Evolutionary conservation across 2,888 invertebrate genomes (phyloP).

Genomic region (Polylopha cassiicola): DNA sequence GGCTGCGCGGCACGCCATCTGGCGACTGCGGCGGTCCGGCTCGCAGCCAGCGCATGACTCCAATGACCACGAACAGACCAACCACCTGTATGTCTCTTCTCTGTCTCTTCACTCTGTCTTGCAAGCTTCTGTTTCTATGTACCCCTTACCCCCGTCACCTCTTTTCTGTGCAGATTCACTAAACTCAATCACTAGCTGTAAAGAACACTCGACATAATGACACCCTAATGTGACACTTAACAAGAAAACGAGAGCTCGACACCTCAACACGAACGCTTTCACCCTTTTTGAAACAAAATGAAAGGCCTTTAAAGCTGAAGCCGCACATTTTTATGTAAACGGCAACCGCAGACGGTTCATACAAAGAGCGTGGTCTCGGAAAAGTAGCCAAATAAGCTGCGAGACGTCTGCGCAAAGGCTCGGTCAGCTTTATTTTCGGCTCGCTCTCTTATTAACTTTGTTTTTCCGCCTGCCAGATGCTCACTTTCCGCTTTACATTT

Average conservation of each 20-base stretch:
- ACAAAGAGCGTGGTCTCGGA: conserved; percentile 31
- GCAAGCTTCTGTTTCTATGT: conserved; percentile 37
- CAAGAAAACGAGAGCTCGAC: conserved; percentile 8
- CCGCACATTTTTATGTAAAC: conserved; percentile 23
- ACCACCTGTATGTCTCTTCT: conserved; percentile 75
- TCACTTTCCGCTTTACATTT: conserved; percentile 47
- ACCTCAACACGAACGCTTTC: conserved; percentile 9
- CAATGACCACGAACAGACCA: conserved; percentile 74
- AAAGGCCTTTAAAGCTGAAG: conserved; percentile 5
- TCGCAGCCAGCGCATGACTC: conserved; percentile 71
- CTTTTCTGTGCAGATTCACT: too few relatives aligned
- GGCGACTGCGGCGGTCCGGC: conserved; percentile 79
- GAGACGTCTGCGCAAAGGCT: conserved; percentile 37
- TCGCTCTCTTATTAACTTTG: conserved; percentile 45
- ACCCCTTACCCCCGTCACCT: conserved; percentile 28
- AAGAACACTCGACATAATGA: neutral
- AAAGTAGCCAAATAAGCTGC: conserved; percentile 38
- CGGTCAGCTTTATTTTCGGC: conserved; percentile 45
- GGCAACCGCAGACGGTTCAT: conserved; percentile 28
- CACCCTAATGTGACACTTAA: neutral
- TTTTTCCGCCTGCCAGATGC: conserved; percentile 48
- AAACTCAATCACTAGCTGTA: neutral
- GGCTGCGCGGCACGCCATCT: conserved; percentile 84
- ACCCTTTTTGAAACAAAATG: conserved; percentile 3
- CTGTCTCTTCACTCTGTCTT: conserved; percentile 49